Evolutionary conservation across 1,140 invertebrate genomes (phyloP), one percentile per base, ranked within the genome.

Genomic region (Macrostomum lignano): DNA sequence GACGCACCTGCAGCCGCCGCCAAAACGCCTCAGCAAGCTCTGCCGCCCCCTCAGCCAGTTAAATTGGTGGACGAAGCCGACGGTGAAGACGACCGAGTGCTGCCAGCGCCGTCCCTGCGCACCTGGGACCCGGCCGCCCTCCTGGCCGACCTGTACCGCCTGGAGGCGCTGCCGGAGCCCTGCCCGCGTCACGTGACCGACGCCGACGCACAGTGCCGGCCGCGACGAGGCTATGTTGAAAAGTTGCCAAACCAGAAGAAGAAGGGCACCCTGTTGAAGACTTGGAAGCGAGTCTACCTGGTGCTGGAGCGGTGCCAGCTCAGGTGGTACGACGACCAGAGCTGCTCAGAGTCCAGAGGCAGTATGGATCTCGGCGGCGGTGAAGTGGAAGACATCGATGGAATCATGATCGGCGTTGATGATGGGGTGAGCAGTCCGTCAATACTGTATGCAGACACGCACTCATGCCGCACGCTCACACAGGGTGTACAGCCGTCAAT

Each of bases 221-320:
- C n/a, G n/a, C n/a, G n/a, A 25, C 51, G 55, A 40, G 63, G 63
- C 1, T 52, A 56, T 37, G 47, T 65, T 45, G 63, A 65, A 36
- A 62, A 62, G 38, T 44, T 65, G 22, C 63, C 63, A 0, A 55
- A 61, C 36, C 61, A 61, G 17, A 56, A 61, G 40, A 60, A 58
- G 35, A 64, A 64, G 39, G 52, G 58, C 1, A 66, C 65, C 1
- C 55, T 65, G 31, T 61, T 65, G 48, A 67, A 66, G 41, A 64
- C 65, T 17, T 67, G 65, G 65, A 64, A 65, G 42, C 47, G 55
- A 35, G 46, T 58, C 33, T 67, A 60, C 43, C n/a, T 17, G 19
- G 3, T 6, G 20, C 32, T 17, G 17, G 19, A 17, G 31, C 9
- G 14, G 21, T 36, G 7, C n/a, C 10, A 38, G n/a, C 10, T 15